These are phyloP conservation scores for Bombycilla garrulus DNA, from an alignment of 2,113 vertebrate genomes.

Conservation along the genomic window DNA sequence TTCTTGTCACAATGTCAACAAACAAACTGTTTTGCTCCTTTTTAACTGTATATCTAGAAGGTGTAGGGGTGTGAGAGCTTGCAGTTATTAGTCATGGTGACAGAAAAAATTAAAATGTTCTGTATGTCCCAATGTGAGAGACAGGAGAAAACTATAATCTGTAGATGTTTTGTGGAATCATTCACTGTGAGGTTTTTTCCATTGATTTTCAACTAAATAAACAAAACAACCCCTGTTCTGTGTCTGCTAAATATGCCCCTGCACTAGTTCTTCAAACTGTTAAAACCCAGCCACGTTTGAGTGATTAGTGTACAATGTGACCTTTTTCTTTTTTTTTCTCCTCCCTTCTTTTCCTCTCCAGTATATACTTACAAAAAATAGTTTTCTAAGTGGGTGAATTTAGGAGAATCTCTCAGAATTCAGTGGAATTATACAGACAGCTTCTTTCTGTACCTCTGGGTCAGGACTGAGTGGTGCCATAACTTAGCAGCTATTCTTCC, in stretches of 20 bases:
- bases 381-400: not conserved
- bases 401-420: not conserved
- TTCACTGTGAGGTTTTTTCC: not conserved
- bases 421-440: not conserved
- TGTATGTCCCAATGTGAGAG: not conserved
- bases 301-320: not conserved
- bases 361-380: not conserved
- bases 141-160: not conserved
- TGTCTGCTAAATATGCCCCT: not conserved
- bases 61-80: not conserved
- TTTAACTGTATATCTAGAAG: not conserved
- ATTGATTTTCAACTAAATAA: not conserved
- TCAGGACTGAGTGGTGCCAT: not conserved
- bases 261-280: not conserved
- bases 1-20: not conserved
- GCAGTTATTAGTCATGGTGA: not conserved
- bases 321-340: rapidly evolving
- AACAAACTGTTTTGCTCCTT: not conserved
- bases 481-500: slow-evolving; percentile 26
- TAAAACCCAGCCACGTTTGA: not conserved
- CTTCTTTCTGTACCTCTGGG: not conserved
- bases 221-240: rapidly evolving
- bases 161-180: rapidly evolving
- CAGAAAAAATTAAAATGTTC: not conserved
- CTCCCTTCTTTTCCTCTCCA: rapidly evolving